Conservation (phyloP, 2,888 invertebrate species). For the Drosophila leonis region DNA sequence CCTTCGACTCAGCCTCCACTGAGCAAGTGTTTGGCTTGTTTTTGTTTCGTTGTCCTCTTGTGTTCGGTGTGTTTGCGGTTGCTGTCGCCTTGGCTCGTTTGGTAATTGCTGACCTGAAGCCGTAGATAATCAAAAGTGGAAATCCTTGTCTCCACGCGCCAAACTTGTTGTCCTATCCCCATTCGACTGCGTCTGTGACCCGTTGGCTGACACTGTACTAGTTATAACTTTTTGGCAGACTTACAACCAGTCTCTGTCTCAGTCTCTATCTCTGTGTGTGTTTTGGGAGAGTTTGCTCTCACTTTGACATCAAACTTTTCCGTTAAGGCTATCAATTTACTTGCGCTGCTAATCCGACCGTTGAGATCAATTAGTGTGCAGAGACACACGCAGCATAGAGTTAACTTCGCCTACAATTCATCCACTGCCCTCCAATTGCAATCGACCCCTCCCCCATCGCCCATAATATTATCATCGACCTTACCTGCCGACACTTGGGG, state of each 20-base stretch:
- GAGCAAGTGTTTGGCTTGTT: constrained; percentile 57
- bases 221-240: constrained; percentile 47
- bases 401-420: constrained; percentile 22
- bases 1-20: constrained; percentile 21
- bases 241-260: neutral
- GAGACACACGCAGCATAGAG: constrained; percentile 31
- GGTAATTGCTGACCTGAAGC: constrained; percentile 68
- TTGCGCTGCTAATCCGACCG: constrained; percentile 67
- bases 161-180: constrained; percentile 26
- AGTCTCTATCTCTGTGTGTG: neutral
- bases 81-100: constrained; percentile 46
- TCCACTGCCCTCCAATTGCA: neutral
- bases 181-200: constrained; percentile 5
- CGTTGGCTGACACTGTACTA: constrained; percentile 36
- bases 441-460: neutral
- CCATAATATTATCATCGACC: constrained; percentile 3
- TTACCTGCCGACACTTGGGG: neutral
- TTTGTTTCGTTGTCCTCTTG: constrained; percentile 16
- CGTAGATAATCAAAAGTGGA: constrained; percentile 66
- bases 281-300: constrained; percentile 25
- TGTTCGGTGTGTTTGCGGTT: constrained; percentile 23
- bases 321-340: constrained; percentile 71
- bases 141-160: constrained; percentile 59
- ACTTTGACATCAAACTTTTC: constrained; percentile 63
- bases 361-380: constrained; percentile 77